A percentile compares a stretch with the other conserved stretches of the same genome.
These are phyloP conservation scores for Drosophila malerkotliana DNA, from an alignment of 1,140 invertebrate genomes.

Conservation along the genomic window DNA sequence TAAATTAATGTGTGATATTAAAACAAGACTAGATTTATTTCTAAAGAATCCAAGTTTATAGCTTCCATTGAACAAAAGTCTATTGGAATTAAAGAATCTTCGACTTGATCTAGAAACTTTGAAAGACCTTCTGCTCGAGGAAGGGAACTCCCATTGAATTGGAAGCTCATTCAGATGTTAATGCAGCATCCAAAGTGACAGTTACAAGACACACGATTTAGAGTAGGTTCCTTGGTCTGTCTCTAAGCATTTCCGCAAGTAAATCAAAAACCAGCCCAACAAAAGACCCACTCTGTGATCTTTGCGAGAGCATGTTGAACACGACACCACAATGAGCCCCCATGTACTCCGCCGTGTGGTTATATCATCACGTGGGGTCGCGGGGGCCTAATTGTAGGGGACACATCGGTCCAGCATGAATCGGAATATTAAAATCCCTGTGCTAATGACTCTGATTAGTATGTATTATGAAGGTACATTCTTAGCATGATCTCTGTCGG, in stretches of 20 bases:
- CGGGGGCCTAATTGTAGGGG: constrained; percentile 59
- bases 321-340: constrained; percentile 25
- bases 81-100: background rate
- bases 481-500: constrained; percentile 31
- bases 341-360: constrained; percentile 2
- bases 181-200: constrained; percentile 29
- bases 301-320: constrained; percentile 13
- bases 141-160: constrained; percentile 24
- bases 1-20: constrained; percentile 42
- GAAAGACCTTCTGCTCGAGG: background rate
- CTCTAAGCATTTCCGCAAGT: constrained; percentile 30
- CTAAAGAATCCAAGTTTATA: too few species aligned
- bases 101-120: constrained; percentile 19
- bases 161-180: constrained; percentile 42
- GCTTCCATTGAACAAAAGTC: too few species aligned
- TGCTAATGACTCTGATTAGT: constrained; percentile 46
- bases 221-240: constrained; percentile 33
- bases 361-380: constrained; percentile 24
- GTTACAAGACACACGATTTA: constrained; percentile 17
- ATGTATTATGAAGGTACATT: constrained; percentile 59
- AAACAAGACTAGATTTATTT: background rate
- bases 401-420: constrained; percentile 51
- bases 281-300: constrained; percentile 35
- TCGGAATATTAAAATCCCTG: constrained; percentile 60
- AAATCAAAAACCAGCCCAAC: constrained; percentile 26